Conservation (phyloP, 1,140 invertebrate species). For the Tetramorium alpestre region DNA sequence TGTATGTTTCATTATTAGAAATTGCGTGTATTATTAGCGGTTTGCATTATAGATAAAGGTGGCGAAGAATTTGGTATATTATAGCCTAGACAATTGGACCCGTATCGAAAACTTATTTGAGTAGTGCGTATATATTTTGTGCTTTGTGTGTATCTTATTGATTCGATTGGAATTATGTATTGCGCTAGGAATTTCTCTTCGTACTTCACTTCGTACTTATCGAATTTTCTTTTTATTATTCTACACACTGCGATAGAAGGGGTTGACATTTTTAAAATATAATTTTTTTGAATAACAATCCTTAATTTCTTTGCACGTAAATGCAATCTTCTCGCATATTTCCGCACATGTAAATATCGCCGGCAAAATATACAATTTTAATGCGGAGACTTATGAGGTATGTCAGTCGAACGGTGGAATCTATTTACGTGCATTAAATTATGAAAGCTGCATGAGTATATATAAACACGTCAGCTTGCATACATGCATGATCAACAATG, state of each 20-base stretch:
- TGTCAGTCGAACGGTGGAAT: slow-evolving; percentile 16
- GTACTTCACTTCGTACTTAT: neutral
- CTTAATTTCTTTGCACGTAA: neutral
- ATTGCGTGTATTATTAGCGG: neutral
- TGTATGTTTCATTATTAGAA: slow-evolving; percentile 13
- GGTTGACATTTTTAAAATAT: neutral
- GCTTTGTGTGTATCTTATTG: neutral
- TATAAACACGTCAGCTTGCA: slow-evolving; percentile 9
- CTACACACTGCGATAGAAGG: neutral
- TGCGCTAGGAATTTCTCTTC: neutral
- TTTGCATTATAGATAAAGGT: neutral
- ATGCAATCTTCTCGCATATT: neutral
- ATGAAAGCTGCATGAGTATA: slow-evolving; percentile 32
- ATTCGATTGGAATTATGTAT: neutral
- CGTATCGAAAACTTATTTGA: slow-evolving; percentile 16
- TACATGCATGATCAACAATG: slow-evolving; percentile 59
- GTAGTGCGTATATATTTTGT: neutral
- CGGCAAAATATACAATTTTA: slow-evolving; percentile 20
- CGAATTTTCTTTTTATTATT: neutral
- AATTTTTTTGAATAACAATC: slow-evolving; percentile 8
- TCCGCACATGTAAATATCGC: neutral
- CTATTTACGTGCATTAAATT: slow-evolving; percentile 59
- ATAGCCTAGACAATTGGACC: neutral
- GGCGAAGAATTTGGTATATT: neutral
- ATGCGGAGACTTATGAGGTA: slow-evolving; percentile 8